Evolutionary conservation across 2,113 vertebrate species (phyloP).

Genomic region (Lynx canadensis): DNA sequence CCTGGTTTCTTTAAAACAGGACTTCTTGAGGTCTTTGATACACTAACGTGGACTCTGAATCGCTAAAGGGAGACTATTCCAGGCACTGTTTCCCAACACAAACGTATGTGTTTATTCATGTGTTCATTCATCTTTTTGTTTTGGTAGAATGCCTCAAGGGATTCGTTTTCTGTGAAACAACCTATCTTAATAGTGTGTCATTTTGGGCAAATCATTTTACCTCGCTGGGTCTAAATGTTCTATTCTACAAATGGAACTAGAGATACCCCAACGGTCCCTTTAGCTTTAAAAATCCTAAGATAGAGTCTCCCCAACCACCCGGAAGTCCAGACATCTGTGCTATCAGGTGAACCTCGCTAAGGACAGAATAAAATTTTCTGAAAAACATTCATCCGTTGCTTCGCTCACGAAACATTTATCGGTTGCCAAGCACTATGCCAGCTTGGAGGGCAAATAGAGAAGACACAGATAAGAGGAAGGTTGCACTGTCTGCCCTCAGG

Average conservation of each 20-base stretch:
- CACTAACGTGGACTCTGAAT: not conserved
- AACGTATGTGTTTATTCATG: not conserved
- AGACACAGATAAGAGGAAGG: not conserved
- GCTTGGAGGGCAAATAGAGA: not conserved
- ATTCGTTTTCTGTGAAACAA: not conserved
- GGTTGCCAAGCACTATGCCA: not conserved
- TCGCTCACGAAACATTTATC: not conserved
- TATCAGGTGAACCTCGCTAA: not conserved
- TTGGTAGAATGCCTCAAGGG: not conserved
- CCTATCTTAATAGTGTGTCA: not conserved
- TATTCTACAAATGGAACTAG: not conserved
- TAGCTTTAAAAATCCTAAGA: constrained; percentile 19
- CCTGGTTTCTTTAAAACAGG: not conserved
- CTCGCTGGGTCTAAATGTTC: not conserved
- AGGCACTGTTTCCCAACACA: not conserved
- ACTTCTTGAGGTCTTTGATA: not conserved
- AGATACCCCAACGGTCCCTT: not conserved
- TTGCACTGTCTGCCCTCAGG: not conserved
- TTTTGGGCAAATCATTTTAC: not conserved
- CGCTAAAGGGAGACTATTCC: not conserved
- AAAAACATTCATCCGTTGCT: not conserved
- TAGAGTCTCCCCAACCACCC: not conserved
- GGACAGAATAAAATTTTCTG: not conserved
- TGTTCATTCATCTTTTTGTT: not conserved
- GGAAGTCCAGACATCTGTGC: not conserved